Conservation (phyloP, 2,888 invertebrate species). For the Synergus japonicus region DNA sequence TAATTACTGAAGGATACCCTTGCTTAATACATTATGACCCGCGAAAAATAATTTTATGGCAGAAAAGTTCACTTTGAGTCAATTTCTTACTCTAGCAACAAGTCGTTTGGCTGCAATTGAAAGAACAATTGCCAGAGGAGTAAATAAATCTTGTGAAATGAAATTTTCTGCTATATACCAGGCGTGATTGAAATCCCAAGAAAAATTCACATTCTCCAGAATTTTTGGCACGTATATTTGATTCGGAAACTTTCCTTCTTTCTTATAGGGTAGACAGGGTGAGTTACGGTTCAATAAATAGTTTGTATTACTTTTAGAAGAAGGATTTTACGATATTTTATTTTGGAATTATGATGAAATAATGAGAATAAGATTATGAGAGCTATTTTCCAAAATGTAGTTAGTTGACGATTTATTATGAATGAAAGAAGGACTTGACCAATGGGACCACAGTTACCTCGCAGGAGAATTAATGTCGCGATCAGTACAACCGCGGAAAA, state of each 20-base stretch:
- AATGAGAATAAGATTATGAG: background rate
- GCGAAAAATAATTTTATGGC: slow-evolving; percentile 9
- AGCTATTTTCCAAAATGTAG: background rate
- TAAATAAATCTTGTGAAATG: slow-evolving; percentile 24
- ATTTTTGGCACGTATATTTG: background rate
- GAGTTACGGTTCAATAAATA: too few relatives aligned
- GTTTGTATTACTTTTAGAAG: too few relatives aligned
- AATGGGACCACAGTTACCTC: slow-evolving; percentile 29
- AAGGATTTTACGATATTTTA: too few relatives aligned
- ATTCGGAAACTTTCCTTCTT: background rate
- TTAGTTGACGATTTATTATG: slow-evolving; percentile 21
- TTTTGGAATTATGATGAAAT: background rate
- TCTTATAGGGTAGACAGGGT: background rate
- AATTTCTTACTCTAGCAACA: slow-evolving; percentile 30
- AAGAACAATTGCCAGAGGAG: slow-evolving; percentile 26
- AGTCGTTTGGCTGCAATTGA: slow-evolving; percentile 32
- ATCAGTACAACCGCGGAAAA: slow-evolving; percentile 41
- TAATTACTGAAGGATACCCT: too few relatives aligned
- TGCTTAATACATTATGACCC: slow-evolving; percentile 15
- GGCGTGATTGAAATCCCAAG: slow-evolving; percentile 8
- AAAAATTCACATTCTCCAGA: background rate
- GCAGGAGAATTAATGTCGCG: slow-evolving; percentile 33
- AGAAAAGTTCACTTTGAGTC: slow-evolving; percentile 20
- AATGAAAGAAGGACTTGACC: slow-evolving; percentile 8
- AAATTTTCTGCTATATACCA: slow-evolving; percentile 3